These are phyloP conservation scores for Drosophila murphyi DNA, from an alignment of 1,140 invertebrate species.

Conservation along the genomic window DNA sequence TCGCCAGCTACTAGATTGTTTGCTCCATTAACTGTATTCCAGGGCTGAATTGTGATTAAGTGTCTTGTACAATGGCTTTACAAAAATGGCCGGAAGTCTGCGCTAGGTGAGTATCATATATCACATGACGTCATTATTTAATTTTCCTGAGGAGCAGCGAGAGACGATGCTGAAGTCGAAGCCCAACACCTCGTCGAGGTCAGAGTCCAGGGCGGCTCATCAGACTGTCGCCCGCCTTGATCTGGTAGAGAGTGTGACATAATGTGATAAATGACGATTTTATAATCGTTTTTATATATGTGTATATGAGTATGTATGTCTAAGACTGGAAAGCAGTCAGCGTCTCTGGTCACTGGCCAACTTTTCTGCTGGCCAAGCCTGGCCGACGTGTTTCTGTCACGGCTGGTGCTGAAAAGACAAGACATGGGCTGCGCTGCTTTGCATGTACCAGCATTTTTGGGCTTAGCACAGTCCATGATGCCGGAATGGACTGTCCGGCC, in stretches of 20 bases:
- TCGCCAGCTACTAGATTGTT: conserved; percentile 8
- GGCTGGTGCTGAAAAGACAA: conserved; percentile 53
- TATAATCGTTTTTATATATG: conserved; percentile 74
- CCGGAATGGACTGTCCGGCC: conserved; percentile 17
- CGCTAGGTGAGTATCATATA: conserved; percentile 46
- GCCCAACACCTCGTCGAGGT: conserved; percentile 31
- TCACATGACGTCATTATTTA: conserved; percentile 63
- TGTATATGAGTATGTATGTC: background rate
- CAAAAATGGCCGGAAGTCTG: conserved; percentile 45
- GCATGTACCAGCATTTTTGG: conserved; percentile 51
- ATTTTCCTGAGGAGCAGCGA: conserved; percentile 18
- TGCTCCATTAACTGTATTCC: background rate
- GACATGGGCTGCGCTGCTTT: conserved; percentile 44
- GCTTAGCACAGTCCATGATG: conserved; percentile 24
- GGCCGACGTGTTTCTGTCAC: conserved; percentile 67
- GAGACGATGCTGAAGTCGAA: conserved; percentile 1
- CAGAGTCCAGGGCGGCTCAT: conserved; percentile 41
- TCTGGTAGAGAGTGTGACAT: conserved; percentile 55
- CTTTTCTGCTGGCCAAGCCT: conserved; percentile 32
- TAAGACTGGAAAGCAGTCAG: background rate
- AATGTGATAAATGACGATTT: conserved; percentile 83
- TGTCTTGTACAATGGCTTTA: conserved; percentile 17
- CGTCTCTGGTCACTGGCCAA: conserved; percentile 36
- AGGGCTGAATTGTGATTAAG: conserved; percentile 31
- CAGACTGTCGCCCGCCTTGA: conserved; percentile 57